phyloP scores from a whole-genome alignment of 2,797 vertebrate genomes.

The Coendou prehensilis region DNA sequence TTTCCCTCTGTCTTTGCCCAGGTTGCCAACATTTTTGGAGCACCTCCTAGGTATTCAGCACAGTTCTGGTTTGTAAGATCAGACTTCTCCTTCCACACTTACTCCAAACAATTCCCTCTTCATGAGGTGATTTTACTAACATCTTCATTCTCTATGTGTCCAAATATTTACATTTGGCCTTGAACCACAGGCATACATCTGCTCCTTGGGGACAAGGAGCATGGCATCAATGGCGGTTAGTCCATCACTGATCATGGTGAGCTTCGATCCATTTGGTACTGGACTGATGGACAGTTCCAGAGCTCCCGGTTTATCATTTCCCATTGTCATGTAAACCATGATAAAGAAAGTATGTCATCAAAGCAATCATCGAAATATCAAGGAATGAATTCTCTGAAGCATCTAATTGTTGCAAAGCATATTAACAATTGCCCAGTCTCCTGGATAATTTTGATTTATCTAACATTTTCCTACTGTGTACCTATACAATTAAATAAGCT shows the following conservation, averaged over 20 bases:
- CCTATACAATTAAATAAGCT: conserved; percentile 50
- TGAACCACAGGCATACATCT: background rate
- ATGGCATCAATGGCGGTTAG: background rate
- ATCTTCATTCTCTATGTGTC: background rate
- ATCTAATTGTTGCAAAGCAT: conserved; percentile 58
- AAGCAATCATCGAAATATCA: conserved; percentile 59
- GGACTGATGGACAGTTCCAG: background rate
- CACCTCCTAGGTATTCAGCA: background rate
- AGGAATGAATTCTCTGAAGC: conserved; percentile 40
- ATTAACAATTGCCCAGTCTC: conserved; percentile 44
- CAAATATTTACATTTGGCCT: conserved; percentile 30
- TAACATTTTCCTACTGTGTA: conserved; percentile 48
- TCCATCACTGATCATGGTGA: background rate
- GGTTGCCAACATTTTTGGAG: conserved; percentile 2
- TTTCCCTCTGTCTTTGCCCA: conserved; percentile 49
- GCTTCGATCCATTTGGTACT: background rate
- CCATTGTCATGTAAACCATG: background rate
- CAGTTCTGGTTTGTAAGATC: conserved; percentile 1
- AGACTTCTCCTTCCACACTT: conserved; percentile 19
- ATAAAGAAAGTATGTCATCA: conserved; percentile 10
- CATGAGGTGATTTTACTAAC: background rate
- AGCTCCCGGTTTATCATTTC: background rate
- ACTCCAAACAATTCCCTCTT: background rate
- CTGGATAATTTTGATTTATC: conserved; percentile 64
- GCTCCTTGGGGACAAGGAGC: background rate